These are phyloP conservation scores for Linyphia triangularis DNA, from an alignment of 2,888 invertebrate species.

Conservation along the genomic window DNA sequence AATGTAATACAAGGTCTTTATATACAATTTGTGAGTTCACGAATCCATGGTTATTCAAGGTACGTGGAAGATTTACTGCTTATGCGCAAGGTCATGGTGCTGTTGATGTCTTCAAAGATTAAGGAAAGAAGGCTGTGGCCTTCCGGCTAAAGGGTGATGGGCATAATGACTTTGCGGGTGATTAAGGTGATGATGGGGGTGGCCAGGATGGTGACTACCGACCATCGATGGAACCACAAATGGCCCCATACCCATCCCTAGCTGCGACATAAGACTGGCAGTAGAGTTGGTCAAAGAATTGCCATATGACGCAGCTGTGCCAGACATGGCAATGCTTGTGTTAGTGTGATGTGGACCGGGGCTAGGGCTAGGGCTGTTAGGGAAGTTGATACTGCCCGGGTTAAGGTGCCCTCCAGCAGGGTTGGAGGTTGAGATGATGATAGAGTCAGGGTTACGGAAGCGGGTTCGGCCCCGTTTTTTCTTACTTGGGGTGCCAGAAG, in stretches of 20 bases:
- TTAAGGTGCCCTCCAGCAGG: conserved; percentile 72
- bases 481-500: conserved; percentile 93
- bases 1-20: no score
- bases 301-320: conserved; percentile 68
- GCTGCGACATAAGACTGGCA: conserved; percentile 65
- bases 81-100: no score
- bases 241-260: conserved; percentile 73
- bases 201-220: conserved; percentile 67
- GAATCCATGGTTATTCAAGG: no score
- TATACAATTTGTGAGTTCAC: no score
- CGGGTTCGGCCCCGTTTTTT: conserved; percentile 80
- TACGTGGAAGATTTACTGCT: no score
- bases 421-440: conserved; percentile 74
- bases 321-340: conserved; percentile 59
- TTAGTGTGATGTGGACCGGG: conserved; percentile 66
- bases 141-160: conserved; percentile 64
- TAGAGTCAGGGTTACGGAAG: conserved; percentile 78
- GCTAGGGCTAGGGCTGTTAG: conserved; percentile 69
- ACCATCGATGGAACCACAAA: conserved; percentile 70
- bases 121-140: conserved; percentile 69
- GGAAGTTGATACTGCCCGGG: conserved; percentile 73
- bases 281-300: conserved; percentile 59
- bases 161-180: conserved; percentile 67
- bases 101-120: conserved; percentile 62
- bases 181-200: conserved; percentile 63